Conservation (phyloP, 2,797 vertebrate genomes). For the Loriculus beryllinus region DNA sequence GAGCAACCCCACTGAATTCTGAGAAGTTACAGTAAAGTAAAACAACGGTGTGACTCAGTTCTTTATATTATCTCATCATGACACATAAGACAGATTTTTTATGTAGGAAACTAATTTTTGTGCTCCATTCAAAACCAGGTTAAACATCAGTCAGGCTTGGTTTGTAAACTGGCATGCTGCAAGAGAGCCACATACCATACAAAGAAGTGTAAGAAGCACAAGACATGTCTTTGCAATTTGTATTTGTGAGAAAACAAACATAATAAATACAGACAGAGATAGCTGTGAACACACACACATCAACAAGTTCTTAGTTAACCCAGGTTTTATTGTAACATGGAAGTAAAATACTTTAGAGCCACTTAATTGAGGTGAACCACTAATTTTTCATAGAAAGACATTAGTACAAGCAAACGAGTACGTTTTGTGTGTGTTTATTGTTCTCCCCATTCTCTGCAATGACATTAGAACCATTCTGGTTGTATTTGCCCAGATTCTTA, state of each 20-base stretch:
- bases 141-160: not conserved
- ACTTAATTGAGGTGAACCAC: not conserved
- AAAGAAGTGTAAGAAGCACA: not conserved
- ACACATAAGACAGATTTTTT: not conserved
- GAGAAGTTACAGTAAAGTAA: not conserved
- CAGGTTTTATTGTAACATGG: not conserved
- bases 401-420: not conserved
- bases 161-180: not conserved
- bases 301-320: not conserved
- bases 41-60: not conserved
- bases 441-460: not conserved
- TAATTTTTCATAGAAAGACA: not conserved
- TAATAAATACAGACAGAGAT: not conserved
- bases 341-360: not conserved
- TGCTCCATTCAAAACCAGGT: not conserved
- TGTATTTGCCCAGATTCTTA: constrained; percentile 29
- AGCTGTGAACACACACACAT: not conserved
- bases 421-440: not conserved
- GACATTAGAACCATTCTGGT: not conserved
- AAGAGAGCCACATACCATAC: not conserved
- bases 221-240: not conserved
- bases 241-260: not conserved
- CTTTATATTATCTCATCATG: not conserved
- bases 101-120: not conserved
- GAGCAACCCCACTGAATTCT: not conserved